Evolutionary conservation across 2,888 invertebrate genomes (phyloP).

Genomic region (Diloba caeruleocephala): DNA sequence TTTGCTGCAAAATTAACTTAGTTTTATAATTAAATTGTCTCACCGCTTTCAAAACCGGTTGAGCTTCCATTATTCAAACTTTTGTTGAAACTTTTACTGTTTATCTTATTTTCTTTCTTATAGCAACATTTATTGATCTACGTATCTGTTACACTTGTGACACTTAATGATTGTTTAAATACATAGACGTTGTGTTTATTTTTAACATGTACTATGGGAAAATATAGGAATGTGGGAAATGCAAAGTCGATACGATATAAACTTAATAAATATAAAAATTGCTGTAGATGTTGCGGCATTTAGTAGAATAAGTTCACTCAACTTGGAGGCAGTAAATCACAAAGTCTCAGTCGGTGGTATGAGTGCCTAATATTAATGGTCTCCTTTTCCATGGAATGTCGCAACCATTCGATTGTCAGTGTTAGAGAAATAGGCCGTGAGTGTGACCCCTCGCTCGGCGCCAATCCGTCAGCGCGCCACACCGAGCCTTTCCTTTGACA

Average conservation of each 20-base stretch:
- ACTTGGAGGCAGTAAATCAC: constrained; percentile 43
- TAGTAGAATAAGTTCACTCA: constrained; percentile 26
- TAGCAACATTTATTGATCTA: too few species aligned
- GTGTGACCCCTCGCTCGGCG: constrained; percentile 59
- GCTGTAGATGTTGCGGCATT: constrained; percentile 27
- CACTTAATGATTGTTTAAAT: too few species aligned
- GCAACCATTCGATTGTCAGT: constrained; percentile 53
- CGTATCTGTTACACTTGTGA: too few species aligned
- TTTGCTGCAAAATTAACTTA: constrained; percentile 45
- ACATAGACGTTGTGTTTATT: too few species aligned
- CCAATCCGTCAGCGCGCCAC: constrained; percentile 57
- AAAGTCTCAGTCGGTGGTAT: constrained; percentile 37
- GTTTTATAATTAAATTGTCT: constrained; percentile 51
- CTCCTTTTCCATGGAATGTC: constrained; percentile 47
- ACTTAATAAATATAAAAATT: constrained; percentile 33
- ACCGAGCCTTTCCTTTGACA: constrained; percentile 60
- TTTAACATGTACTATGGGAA: background rate
- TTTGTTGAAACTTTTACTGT: constrained; percentile 36
- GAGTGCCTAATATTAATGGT: constrained; percentile 53
- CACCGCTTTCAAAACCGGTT: constrained; percentile 41
- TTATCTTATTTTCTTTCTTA: constrained; percentile 41
- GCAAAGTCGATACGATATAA: constrained; percentile 7
- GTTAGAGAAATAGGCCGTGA: constrained; percentile 59
- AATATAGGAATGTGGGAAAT: constrained; percentile 10
- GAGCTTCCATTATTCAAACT: constrained; percentile 41